These are phyloP conservation scores for Ptilorrhoa leucosticta DNA, from an alignment of 2,113 vertebrate genomes.

Conservation along the genomic window DNA sequence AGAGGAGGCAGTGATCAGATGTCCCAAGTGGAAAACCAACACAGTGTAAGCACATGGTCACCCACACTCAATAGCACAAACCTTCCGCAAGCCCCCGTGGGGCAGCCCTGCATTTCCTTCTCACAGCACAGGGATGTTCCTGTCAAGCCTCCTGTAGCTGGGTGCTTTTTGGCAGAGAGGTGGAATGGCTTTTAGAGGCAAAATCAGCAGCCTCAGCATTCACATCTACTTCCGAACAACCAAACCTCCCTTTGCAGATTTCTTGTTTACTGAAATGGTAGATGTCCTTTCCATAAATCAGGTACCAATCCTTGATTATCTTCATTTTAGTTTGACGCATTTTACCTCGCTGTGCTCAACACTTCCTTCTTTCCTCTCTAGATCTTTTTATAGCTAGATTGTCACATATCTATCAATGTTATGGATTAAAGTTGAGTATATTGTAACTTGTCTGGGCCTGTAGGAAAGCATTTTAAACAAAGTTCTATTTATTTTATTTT, in stretches of 20 bases:
- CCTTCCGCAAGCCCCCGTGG: no score
- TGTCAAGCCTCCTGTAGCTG: not conserved
- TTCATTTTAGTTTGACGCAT: not conserved
- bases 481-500: not conserved
- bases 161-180: not conserved
- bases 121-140: not conserved
- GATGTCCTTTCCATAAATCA: not conserved
- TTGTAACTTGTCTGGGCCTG: not conserved
- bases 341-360: not conserved
- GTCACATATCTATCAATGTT: slow-evolving; percentile 1
- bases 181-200: not conserved
- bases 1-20: not conserved
- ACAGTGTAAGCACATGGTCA: fast-evolving
- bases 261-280: not conserved
- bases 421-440: not conserved
- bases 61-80: fast-evolving
- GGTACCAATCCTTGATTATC: not conserved
- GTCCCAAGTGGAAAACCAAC: not conserved
- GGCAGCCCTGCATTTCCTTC: not conserved
- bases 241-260: not conserved
- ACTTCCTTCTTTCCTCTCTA: not conserved
- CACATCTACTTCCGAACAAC: not conserved
- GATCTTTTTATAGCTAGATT: not conserved
- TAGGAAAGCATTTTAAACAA: not conserved
- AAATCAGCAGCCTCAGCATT: not conserved